Conservation (phyloP, 2,797 vertebrate species). For the Fringilla coelebs region DNA sequence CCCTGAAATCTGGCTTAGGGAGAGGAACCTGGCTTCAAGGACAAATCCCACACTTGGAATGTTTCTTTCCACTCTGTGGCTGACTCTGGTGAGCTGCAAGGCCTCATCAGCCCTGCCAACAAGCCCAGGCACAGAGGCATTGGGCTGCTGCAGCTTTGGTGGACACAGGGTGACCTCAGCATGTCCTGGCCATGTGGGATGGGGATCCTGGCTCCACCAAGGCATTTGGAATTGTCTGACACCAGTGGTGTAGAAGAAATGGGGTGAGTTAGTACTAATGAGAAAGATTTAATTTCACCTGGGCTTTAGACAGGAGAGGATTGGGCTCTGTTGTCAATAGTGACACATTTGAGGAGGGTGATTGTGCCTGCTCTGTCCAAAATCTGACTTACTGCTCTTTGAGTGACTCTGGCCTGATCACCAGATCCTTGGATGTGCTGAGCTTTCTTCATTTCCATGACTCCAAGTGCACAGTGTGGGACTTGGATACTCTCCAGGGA, state of each 20-base stretch:
- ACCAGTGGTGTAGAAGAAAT: background rate
- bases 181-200: background rate
- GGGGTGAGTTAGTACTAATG: conserved; percentile 1
- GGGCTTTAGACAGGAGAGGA: background rate
- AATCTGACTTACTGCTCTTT: background rate
- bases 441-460: background rate
- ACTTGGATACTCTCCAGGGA: background rate
- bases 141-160: background rate
- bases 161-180: background rate
- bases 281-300: background rate
- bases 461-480: background rate
- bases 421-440: background rate
- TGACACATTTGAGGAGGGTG: background rate
- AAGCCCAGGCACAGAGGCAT: background rate
- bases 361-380: background rate
- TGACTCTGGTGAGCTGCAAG: background rate
- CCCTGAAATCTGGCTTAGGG: background rate
- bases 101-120: background rate
- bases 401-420: background rate
- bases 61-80: background rate
- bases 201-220: background rate
- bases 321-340: accelerated
- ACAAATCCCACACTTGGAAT: background rate
- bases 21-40: background rate
- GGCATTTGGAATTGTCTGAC: background rate